Conservation (phyloP, 2,888 invertebrate genomes). For the Protophormia terraenovae region DNA sequence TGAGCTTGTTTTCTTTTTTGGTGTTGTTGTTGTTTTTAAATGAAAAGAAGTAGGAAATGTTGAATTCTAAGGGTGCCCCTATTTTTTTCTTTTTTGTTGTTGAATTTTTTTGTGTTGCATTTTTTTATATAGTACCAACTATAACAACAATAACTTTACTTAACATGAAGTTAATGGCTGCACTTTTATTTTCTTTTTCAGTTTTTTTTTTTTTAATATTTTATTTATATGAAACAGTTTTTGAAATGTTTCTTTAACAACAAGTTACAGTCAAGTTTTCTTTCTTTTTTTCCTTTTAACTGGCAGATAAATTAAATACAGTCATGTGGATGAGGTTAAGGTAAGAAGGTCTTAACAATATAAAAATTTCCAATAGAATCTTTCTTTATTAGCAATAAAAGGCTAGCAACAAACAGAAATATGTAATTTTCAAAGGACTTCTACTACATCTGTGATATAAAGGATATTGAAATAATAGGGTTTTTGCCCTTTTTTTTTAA, state of each 20-base stretch:
- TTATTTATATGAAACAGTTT: conserved; percentile 23
- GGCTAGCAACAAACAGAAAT: too few relatives aligned
- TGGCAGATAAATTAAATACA: not conserved
- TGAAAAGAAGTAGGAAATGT: conserved; percentile 36
- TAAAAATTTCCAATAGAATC: too few relatives aligned
- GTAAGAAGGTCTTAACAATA: not conserved
- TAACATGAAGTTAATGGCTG: conserved; percentile 70
- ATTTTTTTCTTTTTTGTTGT: conserved; percentile 9
- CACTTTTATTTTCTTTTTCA: not conserved
- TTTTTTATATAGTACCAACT: conserved; percentile 37
- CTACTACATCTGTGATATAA: too few relatives aligned
- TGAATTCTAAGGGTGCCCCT: conserved; percentile 42
- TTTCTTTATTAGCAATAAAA: too few relatives aligned
- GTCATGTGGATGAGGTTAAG: not conserved
- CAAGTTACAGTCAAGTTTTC: conserved; percentile 35
- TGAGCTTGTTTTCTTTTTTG: not conserved
- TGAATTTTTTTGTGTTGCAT: too few relatives aligned
- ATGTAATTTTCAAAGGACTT: too few relatives aligned
- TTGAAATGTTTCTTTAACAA: conserved; percentile 48
- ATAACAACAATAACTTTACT: conserved; percentile 67
- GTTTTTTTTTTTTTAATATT: not conserved
- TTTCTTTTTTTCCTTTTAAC: not conserved
- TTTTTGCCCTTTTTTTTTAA: too few relatives aligned
- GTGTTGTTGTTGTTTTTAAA: conserved; percentile 4
- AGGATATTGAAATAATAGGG: too few relatives aligned